Percentiles rank a stretch among this genome's conserved stretches.
Evolutionary conservation across 2,888 invertebrate genomes (phyloP).

Genomic region (Drosophila koepferae): DNA sequence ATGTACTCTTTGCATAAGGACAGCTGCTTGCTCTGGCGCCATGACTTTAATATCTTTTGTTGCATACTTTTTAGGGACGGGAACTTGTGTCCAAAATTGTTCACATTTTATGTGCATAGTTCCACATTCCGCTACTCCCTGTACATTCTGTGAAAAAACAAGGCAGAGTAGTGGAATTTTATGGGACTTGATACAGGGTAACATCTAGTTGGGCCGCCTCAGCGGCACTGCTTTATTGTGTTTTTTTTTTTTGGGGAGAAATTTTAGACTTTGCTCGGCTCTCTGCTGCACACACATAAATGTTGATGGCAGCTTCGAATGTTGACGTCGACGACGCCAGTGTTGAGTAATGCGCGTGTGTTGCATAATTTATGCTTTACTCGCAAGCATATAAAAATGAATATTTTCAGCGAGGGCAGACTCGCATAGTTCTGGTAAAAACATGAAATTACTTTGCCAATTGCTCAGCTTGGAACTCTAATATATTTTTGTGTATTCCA

Average conservation of each 20-base stretch:
- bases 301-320: conserved; percentile 59
- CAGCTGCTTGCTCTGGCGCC: conserved; percentile 21
- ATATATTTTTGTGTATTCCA: too few relatives aligned
- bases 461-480: too few relatives aligned
- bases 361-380: conserved; percentile 72
- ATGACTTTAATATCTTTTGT: conserved; percentile 39
- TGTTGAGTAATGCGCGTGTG: conserved; percentile 69
- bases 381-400: conserved; percentile 46
- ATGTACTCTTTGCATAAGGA: conserved; percentile 8
- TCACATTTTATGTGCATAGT: conserved; percentile 27
- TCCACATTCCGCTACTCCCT: background rate
- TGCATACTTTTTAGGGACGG: conserved; percentile 43
- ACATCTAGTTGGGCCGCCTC: background rate
- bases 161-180: too few relatives aligned
- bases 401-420: conserved; percentile 43
- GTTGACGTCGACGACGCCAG: conserved; percentile 40
- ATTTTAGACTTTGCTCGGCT: conserved; percentile 38
- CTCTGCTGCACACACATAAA: conserved; percentile 61
- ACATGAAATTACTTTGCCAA: background rate
- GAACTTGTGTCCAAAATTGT: conserved; percentile 22
- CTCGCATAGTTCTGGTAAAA: background rate
- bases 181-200: background rate
- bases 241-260: conserved; percentile 33
- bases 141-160: too few relatives aligned
- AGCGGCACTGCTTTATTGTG: background rate